phyloP scores from a whole-genome alignment of 2,113 vertebrate genomes.

The Equus przewalskii region DNA sequence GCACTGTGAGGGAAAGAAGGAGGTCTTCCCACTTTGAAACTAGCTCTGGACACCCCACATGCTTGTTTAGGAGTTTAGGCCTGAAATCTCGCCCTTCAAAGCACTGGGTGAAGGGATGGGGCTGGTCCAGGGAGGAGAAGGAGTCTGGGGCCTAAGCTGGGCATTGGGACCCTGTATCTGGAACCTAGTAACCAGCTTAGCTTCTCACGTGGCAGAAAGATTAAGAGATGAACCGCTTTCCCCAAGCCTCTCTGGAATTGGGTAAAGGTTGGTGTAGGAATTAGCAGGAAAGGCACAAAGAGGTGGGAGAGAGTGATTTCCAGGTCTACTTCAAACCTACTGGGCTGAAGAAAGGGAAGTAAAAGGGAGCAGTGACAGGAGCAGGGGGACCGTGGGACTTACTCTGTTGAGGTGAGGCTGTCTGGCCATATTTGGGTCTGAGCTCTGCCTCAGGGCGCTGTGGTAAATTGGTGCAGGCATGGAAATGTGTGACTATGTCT shows the following conservation, averaged over 20 bases:
- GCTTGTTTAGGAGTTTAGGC: background rate
- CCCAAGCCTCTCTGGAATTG: conserved; percentile 76
- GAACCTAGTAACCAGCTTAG: conserved; percentile 72
- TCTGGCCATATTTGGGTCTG: background rate
- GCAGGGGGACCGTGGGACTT: background rate
- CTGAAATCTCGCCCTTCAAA: background rate
- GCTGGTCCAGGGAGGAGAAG: background rate
- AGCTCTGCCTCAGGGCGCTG: background rate
- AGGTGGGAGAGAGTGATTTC: background rate
- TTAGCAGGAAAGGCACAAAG: background rate
- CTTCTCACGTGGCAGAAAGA: conserved; percentile 70
- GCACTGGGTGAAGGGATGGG: background rate
- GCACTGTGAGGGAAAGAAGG: background rate
- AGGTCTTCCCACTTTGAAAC: background rate
- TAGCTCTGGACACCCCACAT: background rate
- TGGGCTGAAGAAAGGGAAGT: background rate
- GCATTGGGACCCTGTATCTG: background rate
- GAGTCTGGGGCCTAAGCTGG: background rate
- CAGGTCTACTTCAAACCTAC: background rate
- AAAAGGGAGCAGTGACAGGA: background rate
- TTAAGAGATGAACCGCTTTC: conserved; percentile 75
- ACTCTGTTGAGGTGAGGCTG: background rate
- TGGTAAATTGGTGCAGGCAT: background rate
- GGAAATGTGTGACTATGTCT: too few species aligned
- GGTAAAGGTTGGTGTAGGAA: conserved; percentile 52